Conservation (phyloP, 2,888 invertebrate species). For the Hemicrepidius hirtus region DNA sequence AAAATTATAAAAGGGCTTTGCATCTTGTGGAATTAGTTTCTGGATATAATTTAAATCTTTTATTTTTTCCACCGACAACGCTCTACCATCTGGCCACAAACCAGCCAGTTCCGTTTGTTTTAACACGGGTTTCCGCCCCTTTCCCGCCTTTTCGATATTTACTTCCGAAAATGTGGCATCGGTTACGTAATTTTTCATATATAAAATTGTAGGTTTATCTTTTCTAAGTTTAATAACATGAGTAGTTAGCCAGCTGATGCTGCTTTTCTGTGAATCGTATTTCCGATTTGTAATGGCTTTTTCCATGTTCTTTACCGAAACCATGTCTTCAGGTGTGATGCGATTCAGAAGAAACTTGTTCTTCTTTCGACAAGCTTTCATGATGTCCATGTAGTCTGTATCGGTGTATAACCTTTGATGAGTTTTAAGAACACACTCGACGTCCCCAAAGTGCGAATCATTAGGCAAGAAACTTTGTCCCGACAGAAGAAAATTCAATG, state of each 20-base stretch:
- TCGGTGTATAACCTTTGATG: constrained; percentile 54
- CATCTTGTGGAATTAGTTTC: constrained; percentile 28
- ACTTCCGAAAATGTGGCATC: constrained; percentile 11
- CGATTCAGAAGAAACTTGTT: constrained; percentile 51
- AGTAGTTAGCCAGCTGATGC: constrained; percentile 51
- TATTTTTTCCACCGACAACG: constrained; percentile 29
- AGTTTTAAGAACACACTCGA: constrained; percentile 56
- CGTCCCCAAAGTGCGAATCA: constrained; percentile 57
- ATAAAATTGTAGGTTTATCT: constrained; percentile 36
- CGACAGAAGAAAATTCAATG: constrained; percentile 54
- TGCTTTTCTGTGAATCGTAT: constrained; percentile 46
- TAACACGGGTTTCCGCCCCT: not conserved
- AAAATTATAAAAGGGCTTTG: constrained; percentile 7
- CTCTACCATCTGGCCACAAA: constrained; percentile 31
- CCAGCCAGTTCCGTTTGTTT: not conserved
- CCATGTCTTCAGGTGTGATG: constrained; percentile 43
- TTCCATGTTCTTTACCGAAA: constrained; percentile 42
- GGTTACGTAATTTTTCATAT: constrained; percentile 26
- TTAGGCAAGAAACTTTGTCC: constrained; percentile 59
- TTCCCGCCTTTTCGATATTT: constrained; percentile 32
- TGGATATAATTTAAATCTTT: constrained; percentile 15
- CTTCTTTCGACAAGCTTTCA: constrained; percentile 55
- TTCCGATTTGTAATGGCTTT: constrained; percentile 53
- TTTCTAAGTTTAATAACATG: constrained; percentile 44
- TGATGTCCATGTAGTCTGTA: constrained; percentile 54